phyloP scores from a whole-genome alignment of 2,888 invertebrate species.

The Calameuta pallipes region DNA sequence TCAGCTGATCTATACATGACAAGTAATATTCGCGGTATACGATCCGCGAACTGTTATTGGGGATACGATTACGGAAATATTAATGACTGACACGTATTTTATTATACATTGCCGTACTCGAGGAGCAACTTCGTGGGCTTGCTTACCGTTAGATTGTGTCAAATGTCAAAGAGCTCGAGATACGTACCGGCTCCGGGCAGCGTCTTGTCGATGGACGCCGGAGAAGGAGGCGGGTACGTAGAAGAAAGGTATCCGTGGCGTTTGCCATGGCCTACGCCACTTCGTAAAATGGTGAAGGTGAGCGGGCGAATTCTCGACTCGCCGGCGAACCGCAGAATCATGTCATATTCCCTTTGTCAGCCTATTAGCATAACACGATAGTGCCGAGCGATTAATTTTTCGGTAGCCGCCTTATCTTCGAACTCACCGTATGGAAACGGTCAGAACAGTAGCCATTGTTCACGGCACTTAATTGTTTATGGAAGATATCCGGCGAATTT shows the following conservation, averaged over 20 bases:
- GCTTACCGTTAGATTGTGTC: conserved; percentile 25
- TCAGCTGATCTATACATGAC: not conserved
- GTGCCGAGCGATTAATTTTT: not conserved
- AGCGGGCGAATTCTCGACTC: conserved; percentile 2
- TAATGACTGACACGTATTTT: not conserved
- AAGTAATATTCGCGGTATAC: not conserved
- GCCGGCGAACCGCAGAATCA: conserved; percentile 13
- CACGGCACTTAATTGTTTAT: not conserved
- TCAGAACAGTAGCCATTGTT: not conserved
- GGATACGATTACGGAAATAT: not conserved
- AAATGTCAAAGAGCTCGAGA: conserved; percentile 26
- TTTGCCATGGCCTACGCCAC: not conserved
- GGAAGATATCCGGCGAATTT: not conserved
- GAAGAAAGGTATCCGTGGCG: not conserved
- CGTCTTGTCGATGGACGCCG: not conserved
- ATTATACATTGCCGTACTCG: not conserved
- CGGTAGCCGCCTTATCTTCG: not conserved
- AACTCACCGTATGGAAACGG: not conserved
- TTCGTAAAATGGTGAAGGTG: not conserved
- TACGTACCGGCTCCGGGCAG: not conserved
- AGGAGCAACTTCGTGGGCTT: not conserved
- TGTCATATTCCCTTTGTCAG: conserved; percentile 21
- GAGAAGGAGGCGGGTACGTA: not conserved
- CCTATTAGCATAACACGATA: conserved; percentile 21
- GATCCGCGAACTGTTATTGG: not conserved